These are phyloP conservation scores for Acipenser ruthenus DNA, from an alignment of 2,797 vertebrate species.

Conservation along the genomic window DNA sequence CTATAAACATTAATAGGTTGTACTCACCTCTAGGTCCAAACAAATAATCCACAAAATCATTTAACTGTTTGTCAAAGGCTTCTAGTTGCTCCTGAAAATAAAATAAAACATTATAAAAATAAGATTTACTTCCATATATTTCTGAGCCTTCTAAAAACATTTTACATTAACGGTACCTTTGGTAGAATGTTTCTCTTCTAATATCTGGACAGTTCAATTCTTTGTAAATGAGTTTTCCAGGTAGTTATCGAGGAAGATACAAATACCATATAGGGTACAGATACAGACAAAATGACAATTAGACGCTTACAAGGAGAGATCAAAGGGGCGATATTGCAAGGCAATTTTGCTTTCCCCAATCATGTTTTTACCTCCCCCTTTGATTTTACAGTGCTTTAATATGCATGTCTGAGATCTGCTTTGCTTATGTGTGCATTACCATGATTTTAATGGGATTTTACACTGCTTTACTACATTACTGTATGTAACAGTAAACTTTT, in stretches of 20 bases:
- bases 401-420: too few relatives aligned
- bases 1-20: neutral
- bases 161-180: neutral
- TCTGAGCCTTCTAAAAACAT: neutral
- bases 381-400: too few relatives aligned
- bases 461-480: too few relatives aligned
- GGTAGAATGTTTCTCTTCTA: neutral
- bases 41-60: slow-evolving; percentile 66
- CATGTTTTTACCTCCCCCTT: too few relatives aligned
- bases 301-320: too few relatives aligned
- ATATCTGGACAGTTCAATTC: neutral
- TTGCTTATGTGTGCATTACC: too few relatives aligned
- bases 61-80: slow-evolving; percentile 62
- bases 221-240: too few relatives aligned
- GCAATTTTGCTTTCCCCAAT: too few relatives aligned
- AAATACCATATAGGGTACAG: neutral
- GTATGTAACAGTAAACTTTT: too few relatives aligned
- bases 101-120: slow-evolving; percentile 13
- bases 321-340: too few relatives aligned
- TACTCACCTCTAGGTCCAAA: slow-evolving; percentile 74
- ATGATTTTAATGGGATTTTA: too few relatives aligned
- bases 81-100: slow-evolving; percentile 62
- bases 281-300: neutral
- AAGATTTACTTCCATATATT: neutral
- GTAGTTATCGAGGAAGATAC: neutral